Conservation (phyloP, 2,888 invertebrate species). For the Neoascia interrupta region DNA sequence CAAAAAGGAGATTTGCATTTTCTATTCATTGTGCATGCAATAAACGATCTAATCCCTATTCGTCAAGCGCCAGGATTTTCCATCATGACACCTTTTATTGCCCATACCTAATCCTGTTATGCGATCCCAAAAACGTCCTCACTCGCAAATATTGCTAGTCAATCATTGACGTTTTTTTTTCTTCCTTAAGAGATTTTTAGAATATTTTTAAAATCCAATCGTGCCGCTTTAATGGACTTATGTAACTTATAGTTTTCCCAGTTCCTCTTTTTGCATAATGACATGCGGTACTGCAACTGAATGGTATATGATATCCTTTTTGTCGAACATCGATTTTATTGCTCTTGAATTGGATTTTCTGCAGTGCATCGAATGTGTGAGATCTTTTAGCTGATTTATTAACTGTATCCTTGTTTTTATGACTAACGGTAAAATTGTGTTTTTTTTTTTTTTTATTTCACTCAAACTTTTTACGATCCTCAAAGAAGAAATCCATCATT, state of each 20-base stretch:
- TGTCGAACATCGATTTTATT: constrained; percentile 62
- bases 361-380: constrained; percentile 65
- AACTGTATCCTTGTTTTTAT: constrained; percentile 49
- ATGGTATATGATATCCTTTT: constrained; percentile 23
- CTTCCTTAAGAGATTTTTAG: too few species aligned
- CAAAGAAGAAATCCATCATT: constrained; percentile 47
- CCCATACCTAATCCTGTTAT: constrained; percentile 79
- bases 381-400: not conserved
- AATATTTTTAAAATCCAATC: constrained; percentile 72
- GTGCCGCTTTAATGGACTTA: constrained; percentile 79
- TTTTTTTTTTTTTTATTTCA: constrained; percentile 35
- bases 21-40: constrained; percentile 30
- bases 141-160: constrained; percentile 20
- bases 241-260: constrained; percentile 15
- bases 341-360: constrained; percentile 62
- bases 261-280: constrained; percentile 55
- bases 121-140: constrained; percentile 43
- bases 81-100: constrained; percentile 76
- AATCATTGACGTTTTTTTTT: too few species aligned
- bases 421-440: constrained; percentile 56
- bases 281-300: constrained; percentile 10
- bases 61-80: constrained; percentile 67
- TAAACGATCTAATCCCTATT: constrained; percentile 54
- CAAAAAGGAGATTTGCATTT: constrained; percentile 56
- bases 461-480: constrained; percentile 50